A percentile compares a stretch with the other conserved stretches of the same genome.
phyloP scores from a whole-genome alignment of 2,113 vertebrate species.

The Alligator sinensis region DNA sequence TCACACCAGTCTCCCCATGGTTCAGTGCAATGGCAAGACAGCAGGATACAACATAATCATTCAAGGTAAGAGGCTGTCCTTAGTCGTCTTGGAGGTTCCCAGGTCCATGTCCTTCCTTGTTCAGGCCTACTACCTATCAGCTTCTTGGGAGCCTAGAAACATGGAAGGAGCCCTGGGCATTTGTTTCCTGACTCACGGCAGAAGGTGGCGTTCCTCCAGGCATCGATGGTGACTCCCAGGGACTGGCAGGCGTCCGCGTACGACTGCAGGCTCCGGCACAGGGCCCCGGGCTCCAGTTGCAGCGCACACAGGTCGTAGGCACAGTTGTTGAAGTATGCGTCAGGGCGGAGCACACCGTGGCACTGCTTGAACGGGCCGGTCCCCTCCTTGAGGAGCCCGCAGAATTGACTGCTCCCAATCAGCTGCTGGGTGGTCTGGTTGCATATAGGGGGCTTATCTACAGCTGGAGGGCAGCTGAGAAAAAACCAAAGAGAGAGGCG shows the following conservation, averaged over 20 bases:
- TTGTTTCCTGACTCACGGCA: constrained; percentile 61
- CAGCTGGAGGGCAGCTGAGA: constrained; percentile 58
- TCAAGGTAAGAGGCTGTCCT: too few relatives aligned
- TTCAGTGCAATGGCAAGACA: too few relatives aligned
- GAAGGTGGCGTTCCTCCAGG: constrained; percentile 73
- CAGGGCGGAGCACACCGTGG: constrained; percentile 43
- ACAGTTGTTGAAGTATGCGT: constrained; percentile 54
- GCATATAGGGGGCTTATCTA: constrained; percentile 58
- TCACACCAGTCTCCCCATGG: too few relatives aligned
- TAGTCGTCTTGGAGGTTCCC: too few relatives aligned
- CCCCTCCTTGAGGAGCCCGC: constrained; percentile 59
- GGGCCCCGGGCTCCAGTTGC: constrained; percentile 27
- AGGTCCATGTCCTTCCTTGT: too few relatives aligned
- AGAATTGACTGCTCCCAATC: constrained; percentile 62
- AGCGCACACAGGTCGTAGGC: constrained; percentile 74
- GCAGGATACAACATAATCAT: too few relatives aligned
- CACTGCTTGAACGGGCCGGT: constrained; percentile 63
- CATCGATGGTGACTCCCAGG: constrained; percentile 38
- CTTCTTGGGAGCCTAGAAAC: too few relatives aligned
- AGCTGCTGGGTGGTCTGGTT: constrained; percentile 49
- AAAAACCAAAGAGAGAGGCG: not conserved
- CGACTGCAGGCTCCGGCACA: constrained; percentile 71
- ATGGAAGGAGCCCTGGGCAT: too few relatives aligned
- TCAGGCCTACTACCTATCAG: not conserved
- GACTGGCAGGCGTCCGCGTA: constrained; percentile 66